Base-by-base conservation (phyloP, 2,797 vertebrate species). In the Synaphobranchus kaupii region DNA sequence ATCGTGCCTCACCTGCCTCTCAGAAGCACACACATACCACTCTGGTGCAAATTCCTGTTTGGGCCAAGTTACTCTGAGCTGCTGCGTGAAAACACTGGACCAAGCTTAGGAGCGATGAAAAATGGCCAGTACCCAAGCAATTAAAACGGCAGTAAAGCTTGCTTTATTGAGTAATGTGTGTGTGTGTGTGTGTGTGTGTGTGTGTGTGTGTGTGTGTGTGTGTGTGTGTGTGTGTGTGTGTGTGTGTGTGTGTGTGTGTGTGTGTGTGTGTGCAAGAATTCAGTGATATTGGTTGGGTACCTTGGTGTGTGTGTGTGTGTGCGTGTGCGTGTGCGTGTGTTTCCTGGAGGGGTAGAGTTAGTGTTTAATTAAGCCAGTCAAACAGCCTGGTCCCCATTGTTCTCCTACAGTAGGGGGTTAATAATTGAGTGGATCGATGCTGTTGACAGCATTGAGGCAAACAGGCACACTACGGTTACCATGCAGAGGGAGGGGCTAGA, bases 301-400 rank as follows among this genome's bases (percentile, higher is more conserved):
- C 4, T 60, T 17, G 0, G 68, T 34, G 63, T 28, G 6, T n/a
- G 10, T 7, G 25, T 7, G 25, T 12, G 63, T 13, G 12, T 8
- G n/a, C 7, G n/a, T 28, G 28, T 1, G 17, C 3, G 6, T 4
- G 17, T 15, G 31, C 25, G 12, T 34, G 31, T 8, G 17, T 73
- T 31, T 73, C n/a, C n/a, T 34, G 68, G 73, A 34, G 13, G 39
- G 76, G 15, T 39, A 15, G 34, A 76, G 34, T 20, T 47, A 80
- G 34, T 44, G 76, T 80, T 80, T 80, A 47, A 80, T 80, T 47
- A 80, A 80, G 76, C 76, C 76, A 80, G 76, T 39, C 76, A 47
- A 80, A 34, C 76, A 80, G 76, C 76, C 34, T 47, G 76, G 76
- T 25, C 76, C 47, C 39, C 39, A 80, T 80, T 80, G 76, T 80